Conservation (phyloP, 2,797 vertebrate genomes). For the Hafferia zeledoni region DNA sequence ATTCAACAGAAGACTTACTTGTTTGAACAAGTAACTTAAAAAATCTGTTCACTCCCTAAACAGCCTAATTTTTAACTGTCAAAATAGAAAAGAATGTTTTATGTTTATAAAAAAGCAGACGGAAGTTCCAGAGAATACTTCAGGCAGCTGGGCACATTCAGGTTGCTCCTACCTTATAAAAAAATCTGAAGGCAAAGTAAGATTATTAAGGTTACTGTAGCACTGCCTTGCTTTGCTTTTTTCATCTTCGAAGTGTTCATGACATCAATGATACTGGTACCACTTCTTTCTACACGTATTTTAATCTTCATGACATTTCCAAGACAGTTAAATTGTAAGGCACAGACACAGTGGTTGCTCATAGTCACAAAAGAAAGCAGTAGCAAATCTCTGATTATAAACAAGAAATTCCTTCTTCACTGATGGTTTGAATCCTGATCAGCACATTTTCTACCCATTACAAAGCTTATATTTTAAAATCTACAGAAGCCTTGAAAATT, state of each 20-base stretch:
- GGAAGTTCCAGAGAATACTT: conserved; percentile 41
- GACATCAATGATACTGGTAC: neutral
- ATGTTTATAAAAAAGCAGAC: conserved; percentile 47
- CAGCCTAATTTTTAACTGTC: conserved; percentile 60
- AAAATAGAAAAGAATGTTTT: conserved; percentile 57
- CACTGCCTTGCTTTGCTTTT: neutral
- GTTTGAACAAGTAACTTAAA: conserved; percentile 66
- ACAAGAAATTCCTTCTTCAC: neutral
- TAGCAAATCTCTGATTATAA: neutral
- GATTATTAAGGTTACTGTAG: neutral
- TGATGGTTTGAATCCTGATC: neutral
- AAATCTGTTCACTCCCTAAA: conserved; percentile 65
- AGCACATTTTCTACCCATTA: neutral
- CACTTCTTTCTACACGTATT: neutral
- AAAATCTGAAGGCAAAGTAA: neutral
- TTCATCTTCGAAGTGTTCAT: neutral
- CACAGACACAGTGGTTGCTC: neutral
- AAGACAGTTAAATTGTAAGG: neutral
- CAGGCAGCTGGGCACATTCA: conserved; percentile 42
- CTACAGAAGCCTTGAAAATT: neutral
- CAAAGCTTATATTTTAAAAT: neutral
- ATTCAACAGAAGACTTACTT: conserved; percentile 46
- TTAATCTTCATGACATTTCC: neutral
- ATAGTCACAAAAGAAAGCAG: neutral
- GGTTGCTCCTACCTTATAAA: neutral